These are phyloP conservation scores for Rhabdophis nuchalis DNA, from an alignment of 2,797 vertebrate genomes.

Conservation along the genomic window DNA sequence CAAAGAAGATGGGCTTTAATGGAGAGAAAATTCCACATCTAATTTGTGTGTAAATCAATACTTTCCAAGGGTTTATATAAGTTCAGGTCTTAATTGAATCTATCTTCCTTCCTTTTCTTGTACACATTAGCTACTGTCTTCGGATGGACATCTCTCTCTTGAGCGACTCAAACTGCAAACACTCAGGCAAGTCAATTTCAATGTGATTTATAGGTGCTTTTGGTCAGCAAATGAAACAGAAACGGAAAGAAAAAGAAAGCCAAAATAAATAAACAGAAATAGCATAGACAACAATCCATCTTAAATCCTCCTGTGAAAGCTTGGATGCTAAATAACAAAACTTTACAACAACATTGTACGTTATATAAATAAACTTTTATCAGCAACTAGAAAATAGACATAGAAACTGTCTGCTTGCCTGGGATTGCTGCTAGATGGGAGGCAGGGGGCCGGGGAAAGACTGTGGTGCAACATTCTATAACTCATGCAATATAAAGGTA, in stretches of 20 bases:
- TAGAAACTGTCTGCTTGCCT: not conserved
- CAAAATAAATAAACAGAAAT: not conserved
- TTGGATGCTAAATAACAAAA: not conserved
- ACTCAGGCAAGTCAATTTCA: not conserved
- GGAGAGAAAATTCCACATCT: not conserved
- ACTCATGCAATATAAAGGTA: not conserved
- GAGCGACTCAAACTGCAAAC: not conserved
- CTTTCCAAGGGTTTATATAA: not conserved
- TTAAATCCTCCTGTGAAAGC: not conserved
- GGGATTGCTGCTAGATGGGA: not conserved
- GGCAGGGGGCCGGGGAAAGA: no score
- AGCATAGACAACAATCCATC: not conserved
- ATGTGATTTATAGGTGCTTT: not conserved
- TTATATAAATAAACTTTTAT: not conserved
- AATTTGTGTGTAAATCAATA: not conserved
- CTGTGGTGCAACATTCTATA: not conserved
- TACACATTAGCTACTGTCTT: not conserved
- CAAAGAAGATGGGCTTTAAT: not conserved
- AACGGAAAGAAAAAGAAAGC: not conserved
- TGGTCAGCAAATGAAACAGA: not conserved
- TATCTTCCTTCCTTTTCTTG: not conserved
- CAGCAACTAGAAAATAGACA: not conserved
- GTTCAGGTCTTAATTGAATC: not conserved
- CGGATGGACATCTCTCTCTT: not conserved
- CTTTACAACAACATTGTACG: not conserved